Evolutionary conservation across 1,140 invertebrate genomes (phyloP), one percentile per base, ranked within the genome.

Genomic region (Drosophila ercepeae): DNA sequence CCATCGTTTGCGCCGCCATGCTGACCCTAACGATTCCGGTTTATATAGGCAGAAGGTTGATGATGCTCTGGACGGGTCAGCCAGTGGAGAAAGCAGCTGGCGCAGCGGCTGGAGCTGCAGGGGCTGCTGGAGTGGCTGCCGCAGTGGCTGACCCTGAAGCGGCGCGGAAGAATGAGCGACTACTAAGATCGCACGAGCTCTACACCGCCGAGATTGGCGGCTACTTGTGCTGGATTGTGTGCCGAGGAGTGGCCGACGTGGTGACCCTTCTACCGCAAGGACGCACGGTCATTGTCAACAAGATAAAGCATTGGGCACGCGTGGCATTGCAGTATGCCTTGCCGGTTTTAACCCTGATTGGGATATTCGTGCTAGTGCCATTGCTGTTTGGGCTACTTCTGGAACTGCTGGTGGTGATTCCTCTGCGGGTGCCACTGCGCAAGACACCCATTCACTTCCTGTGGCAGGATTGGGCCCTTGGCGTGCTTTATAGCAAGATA

Each of bases 391-490:
- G 98, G 0, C 91, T 99, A 46, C 92, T 99, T 13, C 93, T 99
- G 44, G 98, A 99, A 83, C 92, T 98, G 63, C 96, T 99, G 0
- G 93, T 99, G 13, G 96, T 99, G 9, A 96, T 98, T 4, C 98
- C 98, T 0, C 92, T 99, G 4, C 92, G 98, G n/a, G 97, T 99
- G 7, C 97, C 97, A 0, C 91, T 99, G 2, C 95, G 97, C 78
- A 98, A 99, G 91, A 98, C 97, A 13, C 98, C 98, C 0, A 95
- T 99, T 4, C 94, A 98, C 48, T 99, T 98, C 90, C 94, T 98
- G n/a, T 97, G 96, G 95, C 95, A 99, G 93, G 97, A 99, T 92
- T 99, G 98, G 98, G 98, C 98, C 0, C 92, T 99, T 4, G 98
- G 99, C 8, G 97, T 99, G 5, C 92, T 99, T 0, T 99, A 99